A percentile compares a stretch with the other conserved stretches of the same genome.
Evolutionary conservation across 2,797 vertebrate genomes (phyloP).

Genomic region (Lepilemur ruficaudatus): DNA sequence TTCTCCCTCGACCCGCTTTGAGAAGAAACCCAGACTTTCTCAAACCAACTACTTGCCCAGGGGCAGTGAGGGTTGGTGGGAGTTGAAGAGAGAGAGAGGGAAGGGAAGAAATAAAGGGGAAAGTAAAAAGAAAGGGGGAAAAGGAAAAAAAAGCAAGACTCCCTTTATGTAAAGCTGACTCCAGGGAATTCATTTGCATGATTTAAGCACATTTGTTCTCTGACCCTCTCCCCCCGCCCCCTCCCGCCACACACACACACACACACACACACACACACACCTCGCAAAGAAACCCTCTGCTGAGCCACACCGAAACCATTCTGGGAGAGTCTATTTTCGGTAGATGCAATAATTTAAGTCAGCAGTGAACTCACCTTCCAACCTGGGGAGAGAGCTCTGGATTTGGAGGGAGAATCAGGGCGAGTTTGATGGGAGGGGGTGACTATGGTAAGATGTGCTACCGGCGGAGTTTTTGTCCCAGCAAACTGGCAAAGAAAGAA

Average conservation of each 20-base stretch:
- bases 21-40: conserved; percentile 53
- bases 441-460: conserved; percentile 85
- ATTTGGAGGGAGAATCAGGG: conserved; percentile 85
- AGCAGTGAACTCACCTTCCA: conserved; percentile 90
- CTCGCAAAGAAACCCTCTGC: not conserved
- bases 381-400: conserved; percentile 85
- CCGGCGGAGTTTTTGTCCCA: conserved; percentile 69
- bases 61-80: not conserved
- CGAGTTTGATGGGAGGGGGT: conserved; percentile 84
- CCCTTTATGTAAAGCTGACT: conserved; percentile 53
- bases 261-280: not conserved
- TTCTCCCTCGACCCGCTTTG: not conserved
- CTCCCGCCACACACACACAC: no score
- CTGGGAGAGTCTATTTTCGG: conserved; percentile 25
- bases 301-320: not conserved
- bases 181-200: conserved; percentile 70
- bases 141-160: not conserved
- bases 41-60: not conserved
- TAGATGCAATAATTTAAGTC: conserved; percentile 71
- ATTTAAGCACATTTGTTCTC: conserved; percentile 67
- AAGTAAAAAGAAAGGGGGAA: not conserved
- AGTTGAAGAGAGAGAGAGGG: not conserved
- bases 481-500: conserved; percentile 91
- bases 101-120: not conserved
- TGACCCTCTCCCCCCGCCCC: not conserved